These are phyloP conservation scores for Hipposideros larvatus DNA, from an alignment of 2,797 vertebrate species.

Conservation along the genomic window DNA sequence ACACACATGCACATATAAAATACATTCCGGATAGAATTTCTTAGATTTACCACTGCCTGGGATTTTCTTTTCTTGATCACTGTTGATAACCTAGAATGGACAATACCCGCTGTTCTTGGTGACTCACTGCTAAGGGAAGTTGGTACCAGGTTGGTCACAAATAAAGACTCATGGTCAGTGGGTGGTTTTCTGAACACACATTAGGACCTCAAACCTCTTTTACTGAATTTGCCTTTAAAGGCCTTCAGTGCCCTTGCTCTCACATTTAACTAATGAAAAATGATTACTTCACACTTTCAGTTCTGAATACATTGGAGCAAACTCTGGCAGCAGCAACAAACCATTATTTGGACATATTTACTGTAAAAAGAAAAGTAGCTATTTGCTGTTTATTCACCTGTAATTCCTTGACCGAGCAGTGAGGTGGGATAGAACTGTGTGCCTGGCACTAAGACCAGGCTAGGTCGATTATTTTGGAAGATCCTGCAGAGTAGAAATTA, in stretches of 20 bases:
- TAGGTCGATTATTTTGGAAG: background rate
- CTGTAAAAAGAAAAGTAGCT: background rate
- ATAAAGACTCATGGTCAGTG: background rate
- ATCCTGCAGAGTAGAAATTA: background rate
- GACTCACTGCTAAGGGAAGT: background rate
- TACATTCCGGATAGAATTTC: conserved; percentile 67
- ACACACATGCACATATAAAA: conserved; percentile 26
- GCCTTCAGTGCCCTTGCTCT: background rate
- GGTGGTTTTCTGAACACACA: background rate
- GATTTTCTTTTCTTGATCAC: conserved; percentile 48
- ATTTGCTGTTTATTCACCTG: background rate
- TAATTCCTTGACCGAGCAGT: background rate
- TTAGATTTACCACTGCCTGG: conserved; percentile 58
- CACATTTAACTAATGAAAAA: conserved; percentile 47
- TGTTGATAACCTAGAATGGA: conserved; percentile 24
- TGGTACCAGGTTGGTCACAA: background rate
- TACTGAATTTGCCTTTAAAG: background rate
- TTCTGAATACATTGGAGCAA: conserved; percentile 23
- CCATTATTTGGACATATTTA: background rate
- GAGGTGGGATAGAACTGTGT: background rate
- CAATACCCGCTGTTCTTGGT: background rate
- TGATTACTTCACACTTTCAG: background rate
- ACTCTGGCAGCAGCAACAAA: background rate
- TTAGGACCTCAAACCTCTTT: background rate
- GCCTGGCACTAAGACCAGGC: background rate